Evolutionary conservation across 2,888 invertebrate genomes (phyloP).

Genomic region (Tridacna gigas): DNA sequence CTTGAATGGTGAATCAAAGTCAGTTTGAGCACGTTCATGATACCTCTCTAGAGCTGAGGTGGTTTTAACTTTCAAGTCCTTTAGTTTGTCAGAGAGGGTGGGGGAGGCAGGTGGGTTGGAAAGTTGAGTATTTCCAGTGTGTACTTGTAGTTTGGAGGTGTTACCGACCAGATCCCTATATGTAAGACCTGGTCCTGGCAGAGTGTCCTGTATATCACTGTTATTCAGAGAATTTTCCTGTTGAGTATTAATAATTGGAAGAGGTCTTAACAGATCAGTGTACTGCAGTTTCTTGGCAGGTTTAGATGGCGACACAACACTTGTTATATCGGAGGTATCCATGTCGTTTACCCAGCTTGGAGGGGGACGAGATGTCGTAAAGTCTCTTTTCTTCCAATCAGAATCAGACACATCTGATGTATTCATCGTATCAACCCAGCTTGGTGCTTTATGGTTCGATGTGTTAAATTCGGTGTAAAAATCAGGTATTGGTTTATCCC

Average conservation of each 20-base stretch:
- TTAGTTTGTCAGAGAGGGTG: slow-evolving; percentile 55
- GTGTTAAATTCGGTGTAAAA: slow-evolving; percentile 63
- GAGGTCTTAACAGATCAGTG: slow-evolving; percentile 55
- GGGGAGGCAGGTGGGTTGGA: slow-evolving; percentile 30
- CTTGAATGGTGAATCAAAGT: slow-evolving; percentile 54
- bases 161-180: slow-evolving; percentile 60
- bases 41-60: slow-evolving; percentile 50
- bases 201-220: slow-evolving; percentile 58
- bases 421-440: slow-evolving; percentile 72
- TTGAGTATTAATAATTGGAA: slow-evolving; percentile 67
- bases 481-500: slow-evolving; percentile 61
- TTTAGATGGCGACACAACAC: slow-evolving; percentile 61
- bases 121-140: slow-evolving; percentile 39
- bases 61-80: slow-evolving; percentile 55
- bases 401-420: slow-evolving; percentile 67
- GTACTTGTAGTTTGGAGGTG: slow-evolving; percentile 39
- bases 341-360: slow-evolving; percentile 77
- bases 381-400: slow-evolving; percentile 68
- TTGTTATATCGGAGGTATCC: slow-evolving; percentile 71
- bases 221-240: slow-evolving; percentile 44
- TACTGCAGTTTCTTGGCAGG: slow-evolving; percentile 52
- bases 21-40: slow-evolving; percentile 48
- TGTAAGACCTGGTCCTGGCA: slow-evolving; percentile 59
- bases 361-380: slow-evolving; percentile 66
- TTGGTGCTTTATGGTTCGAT: slow-evolving; percentile 63